phyloP scores from a whole-genome alignment of 2,888 invertebrate genomes.

The Mechanitis mazaeus region DNA sequence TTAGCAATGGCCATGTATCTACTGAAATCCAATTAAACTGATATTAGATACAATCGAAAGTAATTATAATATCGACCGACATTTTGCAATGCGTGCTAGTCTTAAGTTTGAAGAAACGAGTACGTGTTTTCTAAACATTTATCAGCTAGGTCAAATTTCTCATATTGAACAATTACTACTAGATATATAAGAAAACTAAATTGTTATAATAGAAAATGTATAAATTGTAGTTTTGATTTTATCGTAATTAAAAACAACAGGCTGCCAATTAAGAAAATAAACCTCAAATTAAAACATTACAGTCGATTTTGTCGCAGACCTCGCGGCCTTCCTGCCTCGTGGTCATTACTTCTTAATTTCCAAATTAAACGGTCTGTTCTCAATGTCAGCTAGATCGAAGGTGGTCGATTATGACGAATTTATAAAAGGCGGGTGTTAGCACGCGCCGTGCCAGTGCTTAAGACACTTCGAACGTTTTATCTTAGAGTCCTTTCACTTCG shows the following conservation, averaged over 20 bases:
- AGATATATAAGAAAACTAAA: neutral
- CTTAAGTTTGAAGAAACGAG: constrained; percentile 36
- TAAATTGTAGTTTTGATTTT: neutral
- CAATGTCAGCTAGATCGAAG: constrained; percentile 71
- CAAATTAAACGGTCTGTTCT: constrained; percentile 73
- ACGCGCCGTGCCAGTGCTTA: constrained; percentile 66
- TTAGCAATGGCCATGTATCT: constrained; percentile 42
- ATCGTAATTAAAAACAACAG: constrained; percentile 29
- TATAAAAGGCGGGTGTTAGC: constrained; percentile 70
- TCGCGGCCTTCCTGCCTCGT: constrained; percentile 67
- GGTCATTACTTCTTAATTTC: constrained; percentile 70
- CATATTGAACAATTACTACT: constrained; percentile 44
- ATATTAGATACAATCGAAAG: constrained; percentile 36
- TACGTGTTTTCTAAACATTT: constrained; percentile 38
- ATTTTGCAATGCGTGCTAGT: constrained; percentile 38
- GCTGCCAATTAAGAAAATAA: constrained; percentile 36
- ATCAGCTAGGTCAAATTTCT: constrained; percentile 38
- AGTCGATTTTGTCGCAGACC: constrained; percentile 57
- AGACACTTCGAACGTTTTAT: constrained; percentile 65
- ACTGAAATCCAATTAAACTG: constrained; percentile 41
- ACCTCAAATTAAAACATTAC: constrained; percentile 41
- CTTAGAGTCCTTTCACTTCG: constrained; percentile 70
- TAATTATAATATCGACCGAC: constrained; percentile 51
- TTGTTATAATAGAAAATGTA: neutral
- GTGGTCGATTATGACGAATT: constrained; percentile 61